Percentiles rank a stretch among this genome's conserved stretches.
Evolutionary conservation across 2,113 vertebrate species (phyloP).

Genomic region (Pseudorhombus dupliciocellatus): DNA sequence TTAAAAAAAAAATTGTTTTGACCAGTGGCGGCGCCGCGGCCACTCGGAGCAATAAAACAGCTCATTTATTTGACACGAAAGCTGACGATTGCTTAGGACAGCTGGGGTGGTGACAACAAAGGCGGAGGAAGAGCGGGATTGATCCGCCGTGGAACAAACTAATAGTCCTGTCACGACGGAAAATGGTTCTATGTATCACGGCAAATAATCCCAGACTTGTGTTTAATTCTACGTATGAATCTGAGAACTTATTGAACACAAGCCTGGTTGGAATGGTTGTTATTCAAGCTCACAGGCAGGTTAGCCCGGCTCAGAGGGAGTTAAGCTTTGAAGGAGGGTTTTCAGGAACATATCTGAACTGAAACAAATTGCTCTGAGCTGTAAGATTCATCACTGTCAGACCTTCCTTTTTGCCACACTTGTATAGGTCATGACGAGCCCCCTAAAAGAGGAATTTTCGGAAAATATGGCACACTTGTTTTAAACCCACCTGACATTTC

Average conservation of each 20-base stretch:
- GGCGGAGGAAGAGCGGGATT: conserved; percentile 68
- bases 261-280: conserved; percentile 14
- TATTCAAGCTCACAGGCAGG: conserved; percentile 18
- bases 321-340: conserved; percentile 44
- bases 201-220: conserved; percentile 40
- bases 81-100: conserved; percentile 73
- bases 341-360: conserved; percentile 49
- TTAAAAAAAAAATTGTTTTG: conserved; percentile 61
- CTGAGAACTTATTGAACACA: conserved; percentile 10
- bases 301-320: conserved; percentile 26
- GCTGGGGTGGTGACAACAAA: conserved; percentile 65
- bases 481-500: conserved; percentile 77
- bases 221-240: conserved; percentile 34
- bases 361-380: conserved; percentile 61
- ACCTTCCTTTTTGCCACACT: conserved; percentile 36
- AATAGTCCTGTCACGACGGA: conserved; percentile 62
- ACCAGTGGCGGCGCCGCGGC: conserved; percentile 36
- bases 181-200: conserved; percentile 49
- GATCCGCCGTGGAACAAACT: conserved; percentile 62
- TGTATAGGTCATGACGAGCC: conserved; percentile 64
- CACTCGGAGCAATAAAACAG: conserved; percentile 51
- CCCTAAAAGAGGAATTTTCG: conserved; percentile 61
- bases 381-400: conserved; percentile 72
- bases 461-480: conserved; percentile 67
- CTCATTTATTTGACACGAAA: conserved; percentile 74